Evolutionary conservation across 2,888 invertebrate genomes (phyloP).

Genomic region (Thecocarcelia acutangulata): DNA sequence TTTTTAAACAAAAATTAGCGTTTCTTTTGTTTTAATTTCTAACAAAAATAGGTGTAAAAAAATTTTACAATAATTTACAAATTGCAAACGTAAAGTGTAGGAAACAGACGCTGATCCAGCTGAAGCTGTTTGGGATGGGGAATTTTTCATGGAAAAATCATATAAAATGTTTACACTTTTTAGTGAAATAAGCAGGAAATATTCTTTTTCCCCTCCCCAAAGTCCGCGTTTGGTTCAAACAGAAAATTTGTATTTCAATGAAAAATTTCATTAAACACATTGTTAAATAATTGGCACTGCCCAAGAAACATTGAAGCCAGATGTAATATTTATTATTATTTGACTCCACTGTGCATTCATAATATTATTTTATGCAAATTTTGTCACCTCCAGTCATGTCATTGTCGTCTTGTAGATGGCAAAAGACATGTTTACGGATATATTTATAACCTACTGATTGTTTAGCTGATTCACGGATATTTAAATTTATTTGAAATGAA

Average conservation of each 20-base stretch:
- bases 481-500: constrained; percentile 21
- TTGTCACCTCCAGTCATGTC: constrained; percentile 37
- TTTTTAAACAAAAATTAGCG: not conserved
- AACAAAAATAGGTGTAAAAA: constrained; percentile 29
- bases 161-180: too few relatives aligned
- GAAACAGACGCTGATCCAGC: too few relatives aligned
- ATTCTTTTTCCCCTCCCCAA: too few relatives aligned
- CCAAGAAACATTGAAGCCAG: too few relatives aligned
- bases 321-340: too few relatives aligned
- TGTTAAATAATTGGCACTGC: too few relatives aligned
- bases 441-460: constrained; percentile 23
- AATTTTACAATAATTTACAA: constrained; percentile 32
- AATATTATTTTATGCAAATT: constrained; percentile 58
- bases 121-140: too few relatives aligned
- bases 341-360: not conserved
- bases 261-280: too few relatives aligned
- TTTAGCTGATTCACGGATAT: too few relatives aligned
- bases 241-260: not conserved
- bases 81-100: not conserved
- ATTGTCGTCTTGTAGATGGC: constrained; percentile 47
- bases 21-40: not conserved
- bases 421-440: constrained; percentile 55
- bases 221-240: not conserved
- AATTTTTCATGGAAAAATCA: too few relatives aligned
- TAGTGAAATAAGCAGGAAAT: too few relatives aligned